phyloP scores from a whole-genome alignment of 2,888 invertebrate genomes.

The Abrostola triplasia region DNA sequence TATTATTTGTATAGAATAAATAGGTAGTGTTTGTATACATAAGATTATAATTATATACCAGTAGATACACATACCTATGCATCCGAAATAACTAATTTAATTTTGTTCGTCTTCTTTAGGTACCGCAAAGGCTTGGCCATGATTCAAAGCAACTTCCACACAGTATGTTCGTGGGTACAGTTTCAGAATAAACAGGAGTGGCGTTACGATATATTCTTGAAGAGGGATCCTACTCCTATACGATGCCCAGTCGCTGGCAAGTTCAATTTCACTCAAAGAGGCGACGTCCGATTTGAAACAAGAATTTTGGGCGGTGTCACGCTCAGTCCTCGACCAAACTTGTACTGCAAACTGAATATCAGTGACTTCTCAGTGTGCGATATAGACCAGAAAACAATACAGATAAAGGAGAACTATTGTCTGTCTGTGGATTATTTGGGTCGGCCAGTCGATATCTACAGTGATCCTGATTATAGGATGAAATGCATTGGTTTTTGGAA shows the following conservation, averaged over 20 bases:
- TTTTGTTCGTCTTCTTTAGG: slow-evolving; percentile 73
- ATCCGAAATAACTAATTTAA: neutral
- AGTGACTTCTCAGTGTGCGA: slow-evolving; percentile 99
- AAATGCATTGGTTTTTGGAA: slow-evolving; percentile 99
- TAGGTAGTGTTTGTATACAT: neutral
- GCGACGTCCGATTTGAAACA: slow-evolving; percentile 97
- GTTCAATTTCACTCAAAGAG: slow-evolving; percentile 96
- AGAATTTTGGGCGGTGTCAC: slow-evolving; percentile 98
- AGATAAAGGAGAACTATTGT: slow-evolving; percentile 98
- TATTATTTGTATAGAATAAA: neutral
- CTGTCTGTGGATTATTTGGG: slow-evolving; percentile 98
- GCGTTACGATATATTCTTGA: slow-evolving; percentile 95
- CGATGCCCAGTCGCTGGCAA: slow-evolving; percentile 99
- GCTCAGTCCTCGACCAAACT: slow-evolving; percentile 96
- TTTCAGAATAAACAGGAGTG: slow-evolving; percentile 95
- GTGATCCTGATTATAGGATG: slow-evolving; percentile 98
- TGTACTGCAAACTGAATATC: slow-evolving; percentile 97
- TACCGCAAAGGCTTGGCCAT: slow-evolving; percentile 96
- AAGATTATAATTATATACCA: no score
- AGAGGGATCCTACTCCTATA: slow-evolving; percentile 96
- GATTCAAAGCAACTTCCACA: slow-evolving; percentile 96
- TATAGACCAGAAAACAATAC: slow-evolving; percentile 97
- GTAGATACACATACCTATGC: neutral
- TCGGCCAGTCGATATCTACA: slow-evolving; percentile 98
- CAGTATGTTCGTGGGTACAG: slow-evolving; percentile 98